Conservation (phyloP, 1,140 invertebrate species). For the Melanaphis sacchari region DNA sequence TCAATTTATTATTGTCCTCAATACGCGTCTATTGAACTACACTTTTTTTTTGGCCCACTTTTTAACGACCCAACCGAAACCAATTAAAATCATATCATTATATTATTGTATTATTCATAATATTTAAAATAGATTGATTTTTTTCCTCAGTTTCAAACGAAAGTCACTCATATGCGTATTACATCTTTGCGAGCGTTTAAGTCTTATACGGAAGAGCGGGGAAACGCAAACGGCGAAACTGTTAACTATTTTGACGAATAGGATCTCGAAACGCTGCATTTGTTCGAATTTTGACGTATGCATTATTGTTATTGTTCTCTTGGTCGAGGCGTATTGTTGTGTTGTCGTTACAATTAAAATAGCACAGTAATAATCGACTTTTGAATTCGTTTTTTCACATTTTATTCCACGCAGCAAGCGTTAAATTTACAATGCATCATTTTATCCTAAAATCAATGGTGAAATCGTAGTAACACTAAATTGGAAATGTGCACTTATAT, state of each 20-base stretch:
- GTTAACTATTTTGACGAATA: not conserved
- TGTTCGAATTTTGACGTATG: not conserved
- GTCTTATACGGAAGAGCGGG: not conserved
- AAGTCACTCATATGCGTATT: not conserved
- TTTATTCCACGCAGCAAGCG: not conserved
- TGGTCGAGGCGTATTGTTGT: not conserved
- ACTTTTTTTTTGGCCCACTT: slow-evolving; percentile 36
- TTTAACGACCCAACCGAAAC: slow-evolving; percentile 18
- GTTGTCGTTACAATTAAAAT: not conserved
- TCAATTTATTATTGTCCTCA: slow-evolving; percentile 44
- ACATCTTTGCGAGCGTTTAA: not conserved
- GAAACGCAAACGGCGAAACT: not conserved
- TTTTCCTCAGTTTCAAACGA: not conserved
- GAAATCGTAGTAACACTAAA: not conserved
- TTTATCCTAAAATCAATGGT: not conserved
- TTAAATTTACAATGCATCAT: not conserved
- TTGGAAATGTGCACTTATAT: not conserved
- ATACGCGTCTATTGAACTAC: slow-evolving; percentile 51
- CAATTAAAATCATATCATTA: slow-evolving; percentile 15
- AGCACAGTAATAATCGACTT: not conserved
- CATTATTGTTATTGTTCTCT: not conserved
- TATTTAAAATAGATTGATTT: not conserved
- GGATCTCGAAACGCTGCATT: not conserved
- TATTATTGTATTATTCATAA: not conserved
- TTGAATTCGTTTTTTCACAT: not conserved